phyloP scores from a whole-genome alignment of 2,888 invertebrate species.

The Kuschelorhynchus macadamiae region DNA sequence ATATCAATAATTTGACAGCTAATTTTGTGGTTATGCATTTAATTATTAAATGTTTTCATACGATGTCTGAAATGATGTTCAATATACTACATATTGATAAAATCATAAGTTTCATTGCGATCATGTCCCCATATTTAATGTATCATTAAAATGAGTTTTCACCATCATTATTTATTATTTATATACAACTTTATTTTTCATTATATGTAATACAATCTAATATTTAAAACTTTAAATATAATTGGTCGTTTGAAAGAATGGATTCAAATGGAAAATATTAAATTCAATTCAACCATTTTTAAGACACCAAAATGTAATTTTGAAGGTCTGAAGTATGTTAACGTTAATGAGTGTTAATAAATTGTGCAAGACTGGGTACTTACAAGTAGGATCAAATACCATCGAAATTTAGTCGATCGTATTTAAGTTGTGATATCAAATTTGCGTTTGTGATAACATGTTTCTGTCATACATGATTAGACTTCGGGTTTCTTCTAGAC shows the following conservation, averaged over 20 bases:
- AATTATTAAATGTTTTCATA: too few relatives aligned
- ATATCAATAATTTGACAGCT: too few relatives aligned
- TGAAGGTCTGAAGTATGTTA: conserved; percentile 7
- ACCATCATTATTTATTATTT: conserved; percentile 20
- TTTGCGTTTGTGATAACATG: conserved; percentile 55
- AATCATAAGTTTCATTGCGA: conserved; percentile 10
- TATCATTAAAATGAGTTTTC: conserved; percentile 1
- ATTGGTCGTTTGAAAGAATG: too few relatives aligned
- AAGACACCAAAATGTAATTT: too few relatives aligned
- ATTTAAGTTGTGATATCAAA: conserved; percentile 55
- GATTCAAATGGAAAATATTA: neutral
- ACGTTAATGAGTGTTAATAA: conserved; percentile 35
- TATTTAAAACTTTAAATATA: conserved; percentile 9
- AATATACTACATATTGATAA: too few relatives aligned
- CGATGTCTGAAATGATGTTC: too few relatives aligned
- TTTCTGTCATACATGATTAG: conserved; percentile 30
- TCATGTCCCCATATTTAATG: neutral
- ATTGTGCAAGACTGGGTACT: conserved; percentile 56
- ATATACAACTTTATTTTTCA: conserved; percentile 9
- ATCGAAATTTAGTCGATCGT: conserved; percentile 51
- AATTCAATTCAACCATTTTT: too few relatives aligned
- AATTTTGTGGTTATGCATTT: too few relatives aligned
- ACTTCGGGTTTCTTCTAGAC: neutral
- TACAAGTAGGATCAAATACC: conserved; percentile 50
- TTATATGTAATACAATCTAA: conserved; percentile 15